phyloP scores from a whole-genome alignment of 1,140 invertebrate genomes.

The Neocloeon triangulifer region DNA sequence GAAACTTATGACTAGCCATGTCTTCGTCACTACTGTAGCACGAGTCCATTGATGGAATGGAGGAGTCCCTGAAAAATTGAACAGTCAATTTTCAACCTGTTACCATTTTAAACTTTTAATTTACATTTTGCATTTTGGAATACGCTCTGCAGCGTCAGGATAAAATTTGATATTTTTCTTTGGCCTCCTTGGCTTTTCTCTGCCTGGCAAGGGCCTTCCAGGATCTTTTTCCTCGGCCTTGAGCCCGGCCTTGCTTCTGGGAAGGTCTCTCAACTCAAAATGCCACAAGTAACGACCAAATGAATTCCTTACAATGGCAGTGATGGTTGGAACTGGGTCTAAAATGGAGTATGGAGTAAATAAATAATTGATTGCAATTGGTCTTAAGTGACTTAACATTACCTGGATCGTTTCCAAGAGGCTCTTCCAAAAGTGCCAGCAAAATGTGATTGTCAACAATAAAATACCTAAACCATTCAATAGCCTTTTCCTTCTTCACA shows the following conservation, averaged over 20 bases:
- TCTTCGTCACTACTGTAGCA: constrained; percentile 27
- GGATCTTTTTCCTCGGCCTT: constrained; percentile 45
- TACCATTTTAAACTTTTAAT: too few relatives aligned
- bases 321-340: constrained; percentile 33
- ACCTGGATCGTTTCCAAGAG: constrained; percentile 55
- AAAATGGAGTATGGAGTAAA: constrained; percentile 3
- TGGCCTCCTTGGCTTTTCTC: constrained; percentile 32
- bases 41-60: constrained; percentile 53
- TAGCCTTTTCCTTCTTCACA: constrained; percentile 25
- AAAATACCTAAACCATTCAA: constrained; percentile 65
- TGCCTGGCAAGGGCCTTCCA: constrained; percentile 52
- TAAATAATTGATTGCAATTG: neutral
- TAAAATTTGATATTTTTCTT: constrained; percentile 53
- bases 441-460: constrained; percentile 76
- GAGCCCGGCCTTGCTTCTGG: constrained; percentile 49
- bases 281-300: constrained; percentile 90
- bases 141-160: constrained; percentile 59
- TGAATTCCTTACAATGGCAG: constrained; percentile 64
- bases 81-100: too few relatives aligned
- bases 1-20: constrained; percentile 9
- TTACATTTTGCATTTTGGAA: constrained; percentile 59
- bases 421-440: constrained; percentile 75
- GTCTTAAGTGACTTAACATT: constrained; percentile 7
- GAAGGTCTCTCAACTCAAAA: constrained; percentile 62
- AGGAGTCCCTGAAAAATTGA: constrained; percentile 37